Base-by-base conservation (phyloP, 92 coral and sea anemone genomes). In the Pocillopora meandrina region DNA sequence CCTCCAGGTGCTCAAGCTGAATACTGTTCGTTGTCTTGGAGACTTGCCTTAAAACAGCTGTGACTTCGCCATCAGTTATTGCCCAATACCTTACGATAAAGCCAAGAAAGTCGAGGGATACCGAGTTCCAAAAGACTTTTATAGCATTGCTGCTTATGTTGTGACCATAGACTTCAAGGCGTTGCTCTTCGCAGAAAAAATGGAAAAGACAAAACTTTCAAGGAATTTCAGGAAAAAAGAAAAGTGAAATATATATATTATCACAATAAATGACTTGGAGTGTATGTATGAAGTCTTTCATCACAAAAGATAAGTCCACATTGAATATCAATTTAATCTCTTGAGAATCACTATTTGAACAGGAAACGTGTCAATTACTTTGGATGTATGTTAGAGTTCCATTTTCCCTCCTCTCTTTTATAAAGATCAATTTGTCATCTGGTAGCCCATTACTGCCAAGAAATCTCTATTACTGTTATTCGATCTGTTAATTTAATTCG, bases 101-200 rank as follows among this genome's bases (percentile, higher is more conserved):
- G 20, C 78, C 78, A 9, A 10, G 47, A 74, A 74, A 21, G 4
- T 74, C 78, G 18, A 14, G 21, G 6, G 34, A 60, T 10, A 74
- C 65, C 23, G 78, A 64, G 78, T 74, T 74, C 78, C 78, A 74
- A 64, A 56, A 74, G 7, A 74, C 78, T 57, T 74, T 26, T 56
- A 74, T 21, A 10, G 1, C 5, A 9, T 6, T 12, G 4, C 10
- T 16, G 33, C 47, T 26, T 21, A 74, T 19, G 61, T 74, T 74
- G 78, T 74, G 64, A 9, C 64, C 78, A 74, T 36, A 56, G n/a
- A 74, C 78, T 26, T 58, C 56, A 6, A 74, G 65, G 15, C 16
- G 62, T 74, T 74, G 35, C n/a, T 74, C 33, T 13, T 52, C 11
- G 49, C 10, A 42, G 55, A 8, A 2, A n/a, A 56, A 19, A 3